Evolutionary conservation across 2,113 vertebrate genomes (phyloP), one percentile per base, ranked within the genome.

Genomic region (Gopherus evgoodei): DNA sequence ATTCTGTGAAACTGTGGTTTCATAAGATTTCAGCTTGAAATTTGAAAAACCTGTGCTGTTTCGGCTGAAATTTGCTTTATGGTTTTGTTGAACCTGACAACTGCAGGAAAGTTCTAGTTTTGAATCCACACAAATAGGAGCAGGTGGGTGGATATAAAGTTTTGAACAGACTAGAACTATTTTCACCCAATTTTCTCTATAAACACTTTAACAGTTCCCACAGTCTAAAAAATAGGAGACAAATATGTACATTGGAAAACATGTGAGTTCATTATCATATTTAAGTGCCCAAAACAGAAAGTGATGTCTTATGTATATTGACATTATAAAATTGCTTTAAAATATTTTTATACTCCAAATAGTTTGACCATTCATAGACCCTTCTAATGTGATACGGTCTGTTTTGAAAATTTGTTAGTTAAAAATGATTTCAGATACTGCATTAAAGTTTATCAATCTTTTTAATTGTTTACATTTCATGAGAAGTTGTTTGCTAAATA

Each of bases 291-390:
- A 65, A 50, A 8, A 9, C 54, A 82, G 24, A 59, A 42, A 83
- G 56, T 3, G 54, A 10, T 84, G 24, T 84, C 3, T 84, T n/a
- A 0, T 5, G 8, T 24, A 24, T 81, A 13, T 53, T 38, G 52
- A 22, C 52, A n/a, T 19, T 87, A 86, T 9, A 47, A 81, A 82
- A 19, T 5, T 85, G 47, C 8, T 3, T 92, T 91, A 54, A 6
- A 65, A 11, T 2, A 11, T 4, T 38, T 90, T 42, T 65, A 1
- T 89, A 9, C 76, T 93, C 22, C 13, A 92, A 47, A 65, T 54
- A 85, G 52, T 76, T 47, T 54, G 29, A 8, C 11, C 14, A 27
- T 42, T 53, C 53, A 16, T 24, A 3, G 79, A 2, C 83, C 5
- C 81, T 62, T 19, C 22, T 11, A 42, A 21, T 11, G 10, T 42